Evolutionary conservation across 2,888 invertebrate genomes (phyloP), one percentile per base, ranked within the genome.

Genomic region (Itoplectis maculator): DNA sequence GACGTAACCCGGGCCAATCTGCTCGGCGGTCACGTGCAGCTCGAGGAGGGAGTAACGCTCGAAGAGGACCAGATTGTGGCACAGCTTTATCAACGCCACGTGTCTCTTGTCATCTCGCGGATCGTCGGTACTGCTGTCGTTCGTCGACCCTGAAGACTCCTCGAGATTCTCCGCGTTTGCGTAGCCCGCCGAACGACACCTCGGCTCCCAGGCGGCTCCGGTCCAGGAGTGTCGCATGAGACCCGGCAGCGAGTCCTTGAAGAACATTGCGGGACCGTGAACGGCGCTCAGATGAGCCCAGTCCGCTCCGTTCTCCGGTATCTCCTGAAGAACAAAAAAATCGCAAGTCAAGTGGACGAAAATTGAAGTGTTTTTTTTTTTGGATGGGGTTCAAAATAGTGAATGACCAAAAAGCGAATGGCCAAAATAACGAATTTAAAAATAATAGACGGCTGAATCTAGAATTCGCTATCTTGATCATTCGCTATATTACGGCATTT

Each of bases 251-350:
- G 81, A 56, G 0, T 85, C 70, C 1, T 84, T 84, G 1, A 91
- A 35, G 3, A 90, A 84, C 76, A 95, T 91, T 0, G 93, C 91
- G 0, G 95, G 94, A 0, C 95, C 95, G 87, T 98, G 98, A 0
- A 98, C 95, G 0, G 96, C 95, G 72, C 94, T 94, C 23, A 98
- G 94, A 90, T 98, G 98, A 0, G 96, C 96, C 0, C 96, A 94
- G 88, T 98, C 98, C 0, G 97, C 97, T 0, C 97, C 98, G 88
- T 98, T 98, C 91, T 98, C 98, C 0, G 98, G 97, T 49, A 98
- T 96, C 88, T 98, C 98, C 96, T 97, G 93, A 1, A 70, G n/a
- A n/a, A n/a, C n/a, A n/a, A n/a, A 59, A 35, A 13, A 23, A 13
- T 45, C 2, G 29, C 29, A 5, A 29, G 5, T 29, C 5, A 29